Evolutionary conservation across 1,140 invertebrate species (phyloP).

Genomic region (Galleria mellonella): DNA sequence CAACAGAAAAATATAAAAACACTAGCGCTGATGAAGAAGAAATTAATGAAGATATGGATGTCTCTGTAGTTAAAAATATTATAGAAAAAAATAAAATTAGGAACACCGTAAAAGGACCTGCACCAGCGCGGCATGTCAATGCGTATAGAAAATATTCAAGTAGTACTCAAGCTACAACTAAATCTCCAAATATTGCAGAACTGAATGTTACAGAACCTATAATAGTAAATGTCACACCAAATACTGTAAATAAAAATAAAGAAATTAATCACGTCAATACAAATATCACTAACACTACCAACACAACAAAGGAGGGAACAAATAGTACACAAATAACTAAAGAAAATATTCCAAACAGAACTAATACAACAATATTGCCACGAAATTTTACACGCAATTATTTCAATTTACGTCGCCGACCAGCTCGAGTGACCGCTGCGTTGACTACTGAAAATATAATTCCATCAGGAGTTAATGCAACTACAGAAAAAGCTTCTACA

Average conservation of each 20-base stretch:
- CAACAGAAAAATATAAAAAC: slow-evolving; percentile 66
- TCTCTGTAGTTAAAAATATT: slow-evolving; percentile 70
- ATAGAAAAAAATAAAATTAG: slow-evolving; percentile 73
- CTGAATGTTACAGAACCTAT: slow-evolving; percentile 44
- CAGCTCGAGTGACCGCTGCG: slow-evolving; percentile 39
- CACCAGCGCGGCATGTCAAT: slow-evolving; percentile 60
- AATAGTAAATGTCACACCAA: slow-evolving; percentile 34
- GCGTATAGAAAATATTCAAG: slow-evolving; percentile 63
- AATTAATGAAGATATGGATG: slow-evolving; percentile 73
- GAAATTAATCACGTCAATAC: slow-evolving; percentile 20
- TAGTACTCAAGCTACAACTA: slow-evolving; percentile 43
- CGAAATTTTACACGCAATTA: slow-evolving; percentile 57
- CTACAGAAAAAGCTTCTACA: slow-evolving; percentile 58
- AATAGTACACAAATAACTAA: slow-evolving; percentile 18
- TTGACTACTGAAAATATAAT: slow-evolving; percentile 43
- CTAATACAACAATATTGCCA: slow-evolving; percentile 23
- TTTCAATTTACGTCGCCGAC: slow-evolving; percentile 48
- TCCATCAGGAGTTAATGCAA: slow-evolving; percentile 27
- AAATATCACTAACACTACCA: slow-evolving; percentile 19
- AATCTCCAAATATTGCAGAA: slow-evolving; percentile 27
- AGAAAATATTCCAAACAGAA: slow-evolving; percentile 26
- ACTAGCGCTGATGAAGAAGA: slow-evolving; percentile 66
- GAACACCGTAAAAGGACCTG: slow-evolving; percentile 66
- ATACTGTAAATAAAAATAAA: slow-evolving; percentile 29
- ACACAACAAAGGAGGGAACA: slow-evolving; percentile 15